Evolutionary conservation across 2,888 invertebrate genomes (phyloP).

Genomic region (Epirrhoe alternata): DNA sequence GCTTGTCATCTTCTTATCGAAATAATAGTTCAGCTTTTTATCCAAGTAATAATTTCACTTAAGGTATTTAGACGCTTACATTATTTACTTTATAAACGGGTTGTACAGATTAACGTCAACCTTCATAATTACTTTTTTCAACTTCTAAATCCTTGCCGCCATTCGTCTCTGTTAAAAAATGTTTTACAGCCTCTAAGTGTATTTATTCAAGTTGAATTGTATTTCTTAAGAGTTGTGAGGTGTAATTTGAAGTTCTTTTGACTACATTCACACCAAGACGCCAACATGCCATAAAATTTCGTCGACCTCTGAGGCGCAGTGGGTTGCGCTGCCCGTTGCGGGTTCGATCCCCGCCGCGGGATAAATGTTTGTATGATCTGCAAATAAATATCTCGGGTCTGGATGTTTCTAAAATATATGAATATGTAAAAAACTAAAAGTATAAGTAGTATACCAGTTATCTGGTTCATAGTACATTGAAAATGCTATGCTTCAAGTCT

Average conservation of each 20-base stretch:
- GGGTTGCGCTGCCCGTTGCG: too few species aligned
- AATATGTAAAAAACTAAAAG: too few species aligned
- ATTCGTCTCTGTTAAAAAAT: constrained; percentile 58
- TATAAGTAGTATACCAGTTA: too few species aligned
- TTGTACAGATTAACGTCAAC: constrained; percentile 54
- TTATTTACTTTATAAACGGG: constrained; percentile 48
- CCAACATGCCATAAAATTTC: not conserved
- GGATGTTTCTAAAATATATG: too few species aligned
- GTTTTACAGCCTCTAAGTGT: constrained; percentile 55
- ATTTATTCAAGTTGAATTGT: constrained; percentile 67
- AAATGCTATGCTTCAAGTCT: too few species aligned
- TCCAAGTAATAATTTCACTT: not conserved
- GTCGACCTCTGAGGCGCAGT: too few species aligned
- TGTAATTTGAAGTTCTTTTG: constrained; percentile 65
- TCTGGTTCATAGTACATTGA: too few species aligned
- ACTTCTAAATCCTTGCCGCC: constrained; percentile 53
- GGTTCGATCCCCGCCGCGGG: too few species aligned
- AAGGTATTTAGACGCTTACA: constrained; percentile 29
- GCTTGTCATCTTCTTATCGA: too few species aligned
- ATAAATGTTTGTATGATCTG: too few species aligned
- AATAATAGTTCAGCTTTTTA: too few species aligned
- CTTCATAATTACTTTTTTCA: constrained; percentile 60
- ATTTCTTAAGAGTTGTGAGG: constrained; percentile 56
- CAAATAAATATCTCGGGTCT: too few species aligned
- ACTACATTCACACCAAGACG: constrained; percentile 30